Evolutionary conservation across 2,888 invertebrate species (phyloP), one percentile per base, ranked within the genome.

Genomic region (Incurvaria masculella): DNA sequence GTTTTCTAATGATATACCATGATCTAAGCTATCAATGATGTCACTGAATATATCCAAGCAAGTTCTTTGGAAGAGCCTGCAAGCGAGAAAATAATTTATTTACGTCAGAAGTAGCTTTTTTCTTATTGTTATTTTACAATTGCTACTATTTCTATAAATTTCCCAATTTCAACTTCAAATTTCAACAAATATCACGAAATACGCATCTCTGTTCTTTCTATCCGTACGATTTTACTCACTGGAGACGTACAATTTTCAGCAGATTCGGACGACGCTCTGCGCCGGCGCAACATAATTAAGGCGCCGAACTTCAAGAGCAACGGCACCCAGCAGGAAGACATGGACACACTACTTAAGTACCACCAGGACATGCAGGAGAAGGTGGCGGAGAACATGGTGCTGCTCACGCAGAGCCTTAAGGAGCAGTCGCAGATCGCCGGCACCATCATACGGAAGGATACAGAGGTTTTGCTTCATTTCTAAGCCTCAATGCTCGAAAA

Each of bases 321-420:
- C 42, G 72, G 65, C 18, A 71, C 67, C 21, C 73, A 80, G 44
- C 81, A 81, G 49, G 86, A 87, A 55, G 91, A 94, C 61, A 81
- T 93, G 53, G 93, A 94, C 63, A 86, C 89, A 21, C 71, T 94
- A 11, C 78, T 97, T 47, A 88, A 91, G 61, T 90, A 92, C 66
- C 94, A 97, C 63, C 88, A 92, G 61, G 85, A 89, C 55, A 85
- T 91, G 71, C 97, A 97, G 63, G 94, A 94, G 60, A 91, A 91
- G 65, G 88, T 97, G 20, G 94, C 97, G 0, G 92, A 95, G 58
- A 94, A 97, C 60, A 94, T 98, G 91, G 80, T 97, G n/a, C 74
- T 85, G 49, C 80, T 97, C 57, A 92, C 96, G 0, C 85, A 85
- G 59, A 94, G 84, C 61, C 81, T 98, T 48, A 95, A 94, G 65